Evolutionary conservation across 2,113 vertebrate genomes (phyloP).

Genomic region (Myodes glareolus): DNA sequence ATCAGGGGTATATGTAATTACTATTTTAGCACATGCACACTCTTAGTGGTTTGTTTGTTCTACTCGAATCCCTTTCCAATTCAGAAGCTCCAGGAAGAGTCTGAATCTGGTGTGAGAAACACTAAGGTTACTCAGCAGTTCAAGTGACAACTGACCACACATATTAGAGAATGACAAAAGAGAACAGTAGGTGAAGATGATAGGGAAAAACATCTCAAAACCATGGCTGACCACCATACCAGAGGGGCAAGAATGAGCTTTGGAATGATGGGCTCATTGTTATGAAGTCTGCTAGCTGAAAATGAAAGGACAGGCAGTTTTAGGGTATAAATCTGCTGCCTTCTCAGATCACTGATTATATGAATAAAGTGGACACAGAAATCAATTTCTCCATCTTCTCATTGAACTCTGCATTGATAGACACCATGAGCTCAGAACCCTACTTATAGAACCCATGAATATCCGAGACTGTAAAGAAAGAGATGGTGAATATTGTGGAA

Average conservation of each 20-base stretch:
- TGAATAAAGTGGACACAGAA: neutral
- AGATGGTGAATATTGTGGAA: neutral
- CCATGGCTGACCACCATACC: neutral
- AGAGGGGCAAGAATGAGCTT: neutral
- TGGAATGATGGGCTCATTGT: neutral
- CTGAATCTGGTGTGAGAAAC: neutral
- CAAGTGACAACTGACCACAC: neutral
- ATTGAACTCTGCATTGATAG: neutral
- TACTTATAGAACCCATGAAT: neutral
- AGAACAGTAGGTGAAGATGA: neutral
- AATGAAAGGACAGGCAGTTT: neutral
- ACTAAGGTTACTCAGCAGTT: neutral
- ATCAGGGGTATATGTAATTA: neutral
- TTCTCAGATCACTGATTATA: neutral
- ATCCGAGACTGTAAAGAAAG: neutral
- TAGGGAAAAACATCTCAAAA: neutral
- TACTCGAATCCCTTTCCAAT: neutral
- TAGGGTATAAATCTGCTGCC: neutral
- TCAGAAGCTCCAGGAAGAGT: neutral
- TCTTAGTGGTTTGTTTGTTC: too few relatives aligned
- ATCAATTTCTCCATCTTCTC: neutral
- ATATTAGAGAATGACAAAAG: neutral
- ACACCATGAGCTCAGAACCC: neutral
- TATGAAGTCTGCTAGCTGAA: neutral
- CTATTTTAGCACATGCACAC: too few relatives aligned